Evolutionary conservation across 2,797 vertebrate genomes (phyloP).

Genomic region (Luscinia megarhynchos): DNA sequence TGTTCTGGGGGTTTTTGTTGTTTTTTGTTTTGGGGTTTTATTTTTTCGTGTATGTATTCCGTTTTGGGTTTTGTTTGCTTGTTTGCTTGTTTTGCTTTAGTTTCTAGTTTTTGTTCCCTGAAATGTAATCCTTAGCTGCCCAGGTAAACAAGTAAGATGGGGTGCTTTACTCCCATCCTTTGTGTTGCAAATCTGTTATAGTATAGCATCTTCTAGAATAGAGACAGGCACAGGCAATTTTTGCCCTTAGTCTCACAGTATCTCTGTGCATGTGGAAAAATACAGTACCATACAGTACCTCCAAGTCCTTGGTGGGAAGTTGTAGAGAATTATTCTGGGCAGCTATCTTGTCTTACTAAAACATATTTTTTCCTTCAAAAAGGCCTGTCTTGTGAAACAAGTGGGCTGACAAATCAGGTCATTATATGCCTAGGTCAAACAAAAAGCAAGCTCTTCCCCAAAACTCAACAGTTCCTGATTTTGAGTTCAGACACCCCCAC

Average conservation of each 20-base stretch:
- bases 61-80: background rate
- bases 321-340: background rate
- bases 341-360: background rate
- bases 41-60: too few relatives aligned
- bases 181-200: background rate
- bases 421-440: background rate
- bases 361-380: background rate
- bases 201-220: background rate
- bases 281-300: background rate
- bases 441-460: background rate
- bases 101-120: background rate
- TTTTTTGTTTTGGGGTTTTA: background rate
- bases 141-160: background rate
- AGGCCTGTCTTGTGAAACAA: background rate
- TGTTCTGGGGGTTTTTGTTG: too few relatives aligned
- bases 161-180: background rate
- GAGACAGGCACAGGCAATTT: background rate
- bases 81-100: background rate
- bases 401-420: background rate
- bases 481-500: background rate
- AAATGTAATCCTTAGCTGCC: background rate
- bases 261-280: background rate
- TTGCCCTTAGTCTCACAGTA: background rate
- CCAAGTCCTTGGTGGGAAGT: background rate
- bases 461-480: background rate